Base-by-base conservation (phyloP, 2,888 invertebrate genomes). In the Drosophila mayaguana region DNA sequence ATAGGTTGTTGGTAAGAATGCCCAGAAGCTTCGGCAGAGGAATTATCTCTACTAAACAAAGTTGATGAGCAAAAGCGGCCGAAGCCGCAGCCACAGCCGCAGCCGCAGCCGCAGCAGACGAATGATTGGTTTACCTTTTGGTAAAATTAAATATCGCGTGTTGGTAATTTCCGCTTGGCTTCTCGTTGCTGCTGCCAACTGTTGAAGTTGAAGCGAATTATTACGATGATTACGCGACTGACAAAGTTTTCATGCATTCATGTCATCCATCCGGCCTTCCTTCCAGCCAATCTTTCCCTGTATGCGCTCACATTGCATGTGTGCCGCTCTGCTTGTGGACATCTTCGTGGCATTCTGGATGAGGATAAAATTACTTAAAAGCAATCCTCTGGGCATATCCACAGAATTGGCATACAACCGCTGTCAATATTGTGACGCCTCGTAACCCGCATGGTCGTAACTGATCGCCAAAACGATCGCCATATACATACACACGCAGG, bases 101-200 rank as follows among this genome's bases (percentile, higher is more conserved):
- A 20, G 36, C 22, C 28, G 16, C 36, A 20, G 36, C 22, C 36
- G n/a, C 32, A 67, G 67, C 75, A 85, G 76, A 72, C 83, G 86
- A 88, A 86, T 83, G 88, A 88, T 86, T 86, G 86, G 82, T 67
- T 78, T 79, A 72, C 88, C 83, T 85, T 83, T 88, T 89, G 90
- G 83, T 85, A 87, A 87, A 90, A 91, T 91, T 89, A 91, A 90
- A 90, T 90, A 90, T 90, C 90, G 90, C 90, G 90, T 90, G 90
- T 90, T 89, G 87, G 86, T 90, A 90, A 90, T 90, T 90, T 90
- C 91, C 90, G 91, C 91, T 87, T 83, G 89, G 78, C 80, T 87
- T 88, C 89, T 87, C 84, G 80, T 81, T 81, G 81, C 78, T 81
- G 83, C 77, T 81, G 81, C 79, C 83, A 86, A 77, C 83, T 73